Base-by-base conservation (phyloP, 2,888 invertebrate species). In the Diabrotica balteata region DNA sequence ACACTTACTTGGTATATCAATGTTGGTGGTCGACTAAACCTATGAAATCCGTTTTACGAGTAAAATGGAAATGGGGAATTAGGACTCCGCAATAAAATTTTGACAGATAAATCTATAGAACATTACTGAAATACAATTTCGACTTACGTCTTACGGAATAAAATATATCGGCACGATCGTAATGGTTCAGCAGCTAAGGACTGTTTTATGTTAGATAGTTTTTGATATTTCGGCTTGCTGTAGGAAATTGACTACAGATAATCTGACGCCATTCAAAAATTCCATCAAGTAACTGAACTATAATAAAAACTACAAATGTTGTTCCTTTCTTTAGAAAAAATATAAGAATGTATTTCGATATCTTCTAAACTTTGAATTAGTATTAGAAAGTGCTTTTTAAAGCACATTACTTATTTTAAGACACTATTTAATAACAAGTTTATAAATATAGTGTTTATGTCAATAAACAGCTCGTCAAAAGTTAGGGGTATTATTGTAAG, bases 51-150 rank as follows among this genome's bases (percentile, higher is more conserved):
- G 59, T 61, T 66, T 69, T 65, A 71, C 61, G 58, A 58, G 50
- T 69, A 65, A 71, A 64, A 67, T 68, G 66, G 59, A 68, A 68
- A 67, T 59, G 46, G 64, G 22, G 64, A 68, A 72, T 72, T 68
- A 72, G 63, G 63, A 59, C 51, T 32, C 51, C 71, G 75, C 77
- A 80, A 77, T 78, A 80, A 80, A 80, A 80, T 77, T 80, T 78
- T 80, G 80, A 79, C 79, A 79, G 79, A 75, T 75, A 76, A 64
- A 77, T 77, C 75, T 73, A 72, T 73, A 72, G 67, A 71, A 73
- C 75, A 74, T 77, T 76, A 77, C 73, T 62, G 78, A 78, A 79
- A 78, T 75, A 78, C 76, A 78, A 79, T 79, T 77, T 74, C 75
- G 75, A 74, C 73, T 54, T 54, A 62, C 49, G 53, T 53, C 51